Evolutionary conservation across 2,888 invertebrate genomes (phyloP), one percentile per base, ranked within the genome.

Genomic region (Cordilura impudica): DNA sequence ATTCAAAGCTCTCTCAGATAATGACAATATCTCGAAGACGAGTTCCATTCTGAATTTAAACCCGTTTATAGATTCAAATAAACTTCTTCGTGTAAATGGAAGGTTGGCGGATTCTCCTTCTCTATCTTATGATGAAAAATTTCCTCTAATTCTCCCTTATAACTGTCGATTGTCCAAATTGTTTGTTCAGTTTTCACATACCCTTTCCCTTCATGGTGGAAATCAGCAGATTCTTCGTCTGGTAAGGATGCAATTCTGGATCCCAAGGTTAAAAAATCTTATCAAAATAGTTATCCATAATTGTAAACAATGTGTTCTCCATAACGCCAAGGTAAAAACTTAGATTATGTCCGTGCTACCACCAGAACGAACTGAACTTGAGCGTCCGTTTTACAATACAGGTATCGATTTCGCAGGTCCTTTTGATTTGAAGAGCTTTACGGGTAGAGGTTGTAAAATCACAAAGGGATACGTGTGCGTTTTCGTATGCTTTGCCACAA

Each of bases 401-500:
- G 53, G 29, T 6, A 4, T 53, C 5, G 53, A 29, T 29, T 53
- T 53, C 14, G 29, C 29, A 1, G 29, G 53, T 2, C 14, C 53
- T 2, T 53, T 53, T 14, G 53, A 29, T 14, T 14, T 53, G 4
- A 29, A 29, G 7, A 53, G 3, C 5, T 29, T 21, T 23, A 12
- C 35, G 2, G 56, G 56, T 18, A 6, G 35, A 12, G 39, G 39
- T 12, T 56, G 56, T 56, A 6, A 19, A 1, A 19, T 39, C 12
- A 56, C 56, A 10, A 56, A 56, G 12, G 56, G 35, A 7, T 56
- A 56, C n/a, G n/a, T n/a, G n/a, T n/a, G n/a, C n/a, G n/a, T n/a
- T n/a, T n/a, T n/a, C n/a, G n/a, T n/a, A n/a, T 18, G 56, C 26
- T 26, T 26, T 26, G 26, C 26, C 4, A 26, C 26, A 26, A 26